Evolutionary conservation across 2,888 invertebrate species (phyloP).

Genomic region (Nomada ferruginata): DNA sequence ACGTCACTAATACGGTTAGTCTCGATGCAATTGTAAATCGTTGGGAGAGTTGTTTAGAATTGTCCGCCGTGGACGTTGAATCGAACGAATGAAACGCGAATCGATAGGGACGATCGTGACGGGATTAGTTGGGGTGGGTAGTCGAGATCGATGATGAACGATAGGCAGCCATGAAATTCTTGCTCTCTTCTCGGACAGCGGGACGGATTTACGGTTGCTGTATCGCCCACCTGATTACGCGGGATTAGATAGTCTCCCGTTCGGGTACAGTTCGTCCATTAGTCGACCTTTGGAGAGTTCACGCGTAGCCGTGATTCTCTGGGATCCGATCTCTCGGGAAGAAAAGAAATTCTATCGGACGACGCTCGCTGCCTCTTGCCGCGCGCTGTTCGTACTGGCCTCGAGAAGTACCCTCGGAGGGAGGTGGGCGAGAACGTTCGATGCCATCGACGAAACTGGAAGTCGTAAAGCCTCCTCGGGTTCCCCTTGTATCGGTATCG

Average conservation of each 20-base stretch:
- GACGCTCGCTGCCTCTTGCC: not conserved
- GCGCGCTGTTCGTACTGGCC: not conserved
- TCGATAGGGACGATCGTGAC: not conserved
- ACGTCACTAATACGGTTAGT: conserved; percentile 79
- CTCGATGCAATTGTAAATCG: not conserved
- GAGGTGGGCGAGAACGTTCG: conserved; percentile 19
- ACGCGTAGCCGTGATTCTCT: conserved; percentile 2
- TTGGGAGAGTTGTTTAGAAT: not conserved
- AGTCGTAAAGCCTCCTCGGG: conserved; percentile 55
- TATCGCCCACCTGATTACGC: conserved; percentile 21
- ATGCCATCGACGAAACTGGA: conserved; percentile 41
- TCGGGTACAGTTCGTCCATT: conserved; percentile 7
- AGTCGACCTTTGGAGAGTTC: conserved; percentile 33
- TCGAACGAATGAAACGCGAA: not conserved
- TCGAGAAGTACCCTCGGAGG: not conserved
- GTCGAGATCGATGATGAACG: conserved; percentile 36
- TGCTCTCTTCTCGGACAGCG: conserved; percentile 11
- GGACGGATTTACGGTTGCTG: conserved; percentile 38
- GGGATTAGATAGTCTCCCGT: conserved; percentile 22
- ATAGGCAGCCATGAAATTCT: conserved; percentile 18
- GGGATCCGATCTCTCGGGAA: not conserved
- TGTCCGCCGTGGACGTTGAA: too few species aligned
- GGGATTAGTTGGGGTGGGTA: not conserved
- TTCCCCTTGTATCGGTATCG: conserved; percentile 50
- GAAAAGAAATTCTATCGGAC: conserved; percentile 5